Evolutionary conservation across 2,113 vertebrate species (phyloP), one percentile per base, ranked within the genome.

Genomic region (Pluvianellus socialis): DNA sequence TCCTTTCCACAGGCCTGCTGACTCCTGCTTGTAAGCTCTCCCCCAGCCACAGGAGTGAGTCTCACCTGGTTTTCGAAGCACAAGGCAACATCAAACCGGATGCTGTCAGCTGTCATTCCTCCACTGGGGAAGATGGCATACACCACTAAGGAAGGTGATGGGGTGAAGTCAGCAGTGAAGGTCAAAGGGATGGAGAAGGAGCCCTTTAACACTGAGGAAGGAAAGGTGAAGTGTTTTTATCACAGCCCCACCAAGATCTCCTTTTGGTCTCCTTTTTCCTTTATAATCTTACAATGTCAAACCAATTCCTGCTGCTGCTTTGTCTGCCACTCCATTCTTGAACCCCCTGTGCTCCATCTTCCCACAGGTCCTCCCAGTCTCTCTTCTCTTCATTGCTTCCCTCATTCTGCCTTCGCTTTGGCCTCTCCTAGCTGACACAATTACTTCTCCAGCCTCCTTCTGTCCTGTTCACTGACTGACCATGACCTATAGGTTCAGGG

Each of bases 21-120:
- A 44, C 3, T 74, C 20, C 44, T 83, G 45, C 38, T 83, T 24
- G 10, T 50, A 88, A 86, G 38, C 55, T 68, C 45, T 91, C 19
- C 13, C 24, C 2, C 7, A 89, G 44, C 24, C 10, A 3, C 27
- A 52, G 10, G 17, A 45, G 3, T 38, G 49, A 63, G 45, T 53
- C 91, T 97, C 82, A 99, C 99, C 98, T 98, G 98, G 86, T 98
- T 98, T 68, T 89, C 91, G 84, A 99, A 99, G 93, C 99, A 99
- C 92, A 98, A 98, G 90, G 98, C 97, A 2, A 97, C 96, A 33
- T 96, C 40, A 50, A 99, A 98, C 19, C 49, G 94, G 21, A 75
- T 91, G 80, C 91, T 98, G 88, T 98, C 91, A 26, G 98, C 98
- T 28, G 98, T 87, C 38, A 99, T 88, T 2, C 90, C 97, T 90